These are phyloP conservation scores for Danio kyathit DNA, from an alignment of 2,797 vertebrate species.

Conservation along the genomic window DNA sequence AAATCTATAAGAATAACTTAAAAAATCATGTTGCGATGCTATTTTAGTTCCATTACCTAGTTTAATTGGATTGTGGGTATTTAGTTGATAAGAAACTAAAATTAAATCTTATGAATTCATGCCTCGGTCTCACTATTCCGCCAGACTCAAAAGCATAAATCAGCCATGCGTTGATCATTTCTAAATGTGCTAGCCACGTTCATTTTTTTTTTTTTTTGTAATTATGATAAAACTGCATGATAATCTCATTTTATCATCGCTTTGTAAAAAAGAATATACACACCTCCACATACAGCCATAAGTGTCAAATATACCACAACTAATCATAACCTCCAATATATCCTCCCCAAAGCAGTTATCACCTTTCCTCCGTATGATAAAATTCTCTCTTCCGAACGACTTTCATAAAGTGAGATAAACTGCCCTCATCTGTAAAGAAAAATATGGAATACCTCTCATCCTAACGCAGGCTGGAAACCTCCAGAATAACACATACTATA, in stretches of 20 bases:
- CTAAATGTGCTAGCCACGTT: neutral
- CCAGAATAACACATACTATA: conserved; percentile 51
- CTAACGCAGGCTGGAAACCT: conserved; percentile 38
- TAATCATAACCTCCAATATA: conserved; percentile 21
- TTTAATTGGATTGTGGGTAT: too few relatives aligned
- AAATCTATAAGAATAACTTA: neutral
- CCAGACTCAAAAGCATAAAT: neutral
- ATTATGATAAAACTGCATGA: neutral
- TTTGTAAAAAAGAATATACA: conserved; percentile 5
- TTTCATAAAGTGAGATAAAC: conserved; percentile 54
- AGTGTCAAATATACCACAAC: neutral
- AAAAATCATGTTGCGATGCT: neutral
- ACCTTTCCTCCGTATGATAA: conserved; percentile 42
- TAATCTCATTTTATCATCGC: neutral
- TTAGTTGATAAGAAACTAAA: neutral
- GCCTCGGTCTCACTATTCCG: neutral
- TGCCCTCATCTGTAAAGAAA: conserved; percentile 39
- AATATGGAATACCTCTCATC: conserved; percentile 44
- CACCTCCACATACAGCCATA: neutral
- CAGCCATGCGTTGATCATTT: neutral
- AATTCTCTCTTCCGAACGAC: conserved; percentile 21
- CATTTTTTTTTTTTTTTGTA: neutral
- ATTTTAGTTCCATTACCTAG: neutral
- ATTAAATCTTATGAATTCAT: neutral
- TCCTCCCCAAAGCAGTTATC: conserved; percentile 21